phyloP scores from a whole-genome alignment of 2,888 invertebrate genomes.

The Diarsia dahlii region DNA sequence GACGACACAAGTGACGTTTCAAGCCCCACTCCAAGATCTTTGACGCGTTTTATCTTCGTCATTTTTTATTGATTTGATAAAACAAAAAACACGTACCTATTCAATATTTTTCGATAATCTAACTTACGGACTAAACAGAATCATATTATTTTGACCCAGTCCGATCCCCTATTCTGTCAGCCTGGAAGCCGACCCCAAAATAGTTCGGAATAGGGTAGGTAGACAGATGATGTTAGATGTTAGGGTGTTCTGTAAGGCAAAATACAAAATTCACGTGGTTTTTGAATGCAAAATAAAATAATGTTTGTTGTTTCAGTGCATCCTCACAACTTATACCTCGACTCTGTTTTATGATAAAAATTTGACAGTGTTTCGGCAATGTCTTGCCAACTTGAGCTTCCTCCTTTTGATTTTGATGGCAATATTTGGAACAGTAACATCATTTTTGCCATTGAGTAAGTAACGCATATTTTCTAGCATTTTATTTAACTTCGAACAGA shows the following conservation, averaged over 20 bases:
- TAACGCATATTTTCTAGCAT: conserved; percentile 5
- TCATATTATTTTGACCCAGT: too few species aligned
- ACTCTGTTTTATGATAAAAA: conserved; percentile 86
- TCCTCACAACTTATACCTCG: conserved; percentile 86
- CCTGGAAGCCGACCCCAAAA: not conserved
- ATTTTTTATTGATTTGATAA: too few species aligned
- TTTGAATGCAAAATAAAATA: not conserved
- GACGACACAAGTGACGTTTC: too few species aligned
- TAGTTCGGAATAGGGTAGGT: not conserved
- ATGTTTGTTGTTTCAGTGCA: conserved; percentile 80
- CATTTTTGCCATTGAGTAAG: conserved; percentile 85
- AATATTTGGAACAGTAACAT: conserved; percentile 83
- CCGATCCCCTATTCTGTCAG: too few species aligned
- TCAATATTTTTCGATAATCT: too few species aligned
- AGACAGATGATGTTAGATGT: not conserved
- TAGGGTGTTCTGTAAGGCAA: not conserved
- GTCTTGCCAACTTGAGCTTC: conserved; percentile 87
- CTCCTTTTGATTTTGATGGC: conserved; percentile 85
- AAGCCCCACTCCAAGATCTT: too few species aligned
- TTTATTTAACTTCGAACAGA: not conserved
- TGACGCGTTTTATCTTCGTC: too few species aligned
- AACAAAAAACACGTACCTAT: too few species aligned
- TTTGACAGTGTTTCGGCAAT: conserved; percentile 84
- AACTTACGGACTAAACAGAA: too few species aligned
- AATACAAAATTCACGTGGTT: not conserved